Percentiles rank a stretch among this genome's conserved stretches.
phyloP scores from a whole-genome alignment of 1,140 invertebrate genomes.

The Brachionus calyciflorus region DNA sequence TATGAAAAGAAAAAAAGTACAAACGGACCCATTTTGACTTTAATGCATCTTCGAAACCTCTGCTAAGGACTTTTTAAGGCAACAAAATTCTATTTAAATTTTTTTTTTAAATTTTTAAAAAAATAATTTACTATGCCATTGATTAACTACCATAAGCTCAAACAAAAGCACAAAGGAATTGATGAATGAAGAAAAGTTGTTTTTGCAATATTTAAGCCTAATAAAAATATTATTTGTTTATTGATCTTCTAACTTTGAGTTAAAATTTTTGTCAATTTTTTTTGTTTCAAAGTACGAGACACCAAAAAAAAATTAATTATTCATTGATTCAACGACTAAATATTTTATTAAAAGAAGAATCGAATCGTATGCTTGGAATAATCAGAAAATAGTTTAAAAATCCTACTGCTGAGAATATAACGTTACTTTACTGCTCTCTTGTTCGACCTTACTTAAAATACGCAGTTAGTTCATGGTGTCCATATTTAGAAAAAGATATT shows the following conservation, averaged over 20 bases:
- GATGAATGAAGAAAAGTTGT: constrained; percentile 64
- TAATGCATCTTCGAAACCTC: constrained; percentile 52
- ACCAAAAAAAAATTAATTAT: too few relatives aligned
- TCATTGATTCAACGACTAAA: too few relatives aligned
- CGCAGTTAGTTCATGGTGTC: too few relatives aligned
- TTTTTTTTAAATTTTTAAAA: not conserved
- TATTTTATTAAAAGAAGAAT: too few relatives aligned
- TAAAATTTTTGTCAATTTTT: too few relatives aligned
- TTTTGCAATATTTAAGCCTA: constrained; percentile 62
- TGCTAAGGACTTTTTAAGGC: constrained; percentile 35
- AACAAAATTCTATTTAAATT: not conserved
- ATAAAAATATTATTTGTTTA: not conserved
- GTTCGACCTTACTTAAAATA: too few relatives aligned
- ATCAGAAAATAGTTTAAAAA: too few relatives aligned
- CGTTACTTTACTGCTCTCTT: too few relatives aligned
- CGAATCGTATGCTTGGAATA: too few relatives aligned
- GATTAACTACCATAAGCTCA: constrained; percentile 65
- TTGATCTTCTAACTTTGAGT: not conserved
- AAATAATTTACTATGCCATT: constrained; percentile 65
- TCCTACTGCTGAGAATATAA: too few relatives aligned
- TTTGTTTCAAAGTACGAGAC: too few relatives aligned
- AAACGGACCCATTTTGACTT: constrained; percentile 60
- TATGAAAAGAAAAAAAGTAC: constrained; percentile 64
- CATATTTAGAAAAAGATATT: too few relatives aligned
- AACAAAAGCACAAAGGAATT: constrained; percentile 62